These are phyloP conservation scores for Strix aluco DNA, from an alignment of 2,113 vertebrate genomes.

Conservation along the genomic window DNA sequence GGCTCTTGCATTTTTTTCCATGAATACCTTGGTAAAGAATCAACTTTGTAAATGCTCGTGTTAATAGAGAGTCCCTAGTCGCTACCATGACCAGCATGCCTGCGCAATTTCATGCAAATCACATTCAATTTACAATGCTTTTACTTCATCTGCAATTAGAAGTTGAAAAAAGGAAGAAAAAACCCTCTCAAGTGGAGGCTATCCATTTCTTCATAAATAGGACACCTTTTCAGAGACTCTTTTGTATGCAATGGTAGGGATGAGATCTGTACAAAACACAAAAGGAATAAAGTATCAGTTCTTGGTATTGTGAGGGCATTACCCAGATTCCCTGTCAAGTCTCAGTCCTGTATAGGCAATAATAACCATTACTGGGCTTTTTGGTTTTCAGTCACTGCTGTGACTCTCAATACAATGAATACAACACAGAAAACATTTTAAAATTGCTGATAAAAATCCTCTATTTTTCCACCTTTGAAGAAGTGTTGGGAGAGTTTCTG, in stretches of 20 bases:
- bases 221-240: slow-evolving; percentile 51
- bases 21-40: background rate
- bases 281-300: slow-evolving; percentile 53
- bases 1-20: background rate
- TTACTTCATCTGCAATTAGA: slow-evolving; percentile 26
- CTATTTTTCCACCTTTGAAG: slow-evolving; percentile 56
- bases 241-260: slow-evolving; percentile 28
- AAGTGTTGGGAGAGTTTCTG: slow-evolving; percentile 48
- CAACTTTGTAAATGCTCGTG: background rate
- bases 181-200: background rate
- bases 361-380: slow-evolving; percentile 39
- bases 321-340: slow-evolving; percentile 42
- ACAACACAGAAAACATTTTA: slow-evolving; percentile 54
- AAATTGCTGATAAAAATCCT: slow-evolving; percentile 59
- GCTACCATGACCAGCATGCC: background rate
- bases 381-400: slow-evolving; percentile 55
- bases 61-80: background rate
- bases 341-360: slow-evolving; percentile 2
- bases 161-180: background rate
- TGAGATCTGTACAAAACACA: slow-evolving; percentile 50
- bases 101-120: background rate
- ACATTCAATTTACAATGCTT: background rate
- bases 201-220: slow-evolving; percentile 58
- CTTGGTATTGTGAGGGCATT: slow-evolving; percentile 38
- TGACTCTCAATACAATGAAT: slow-evolving; percentile 50